These are phyloP conservation scores for Petroica traversi DNA, from an alignment of 2,113 vertebrate genomes.

Conservation along the genomic window DNA sequence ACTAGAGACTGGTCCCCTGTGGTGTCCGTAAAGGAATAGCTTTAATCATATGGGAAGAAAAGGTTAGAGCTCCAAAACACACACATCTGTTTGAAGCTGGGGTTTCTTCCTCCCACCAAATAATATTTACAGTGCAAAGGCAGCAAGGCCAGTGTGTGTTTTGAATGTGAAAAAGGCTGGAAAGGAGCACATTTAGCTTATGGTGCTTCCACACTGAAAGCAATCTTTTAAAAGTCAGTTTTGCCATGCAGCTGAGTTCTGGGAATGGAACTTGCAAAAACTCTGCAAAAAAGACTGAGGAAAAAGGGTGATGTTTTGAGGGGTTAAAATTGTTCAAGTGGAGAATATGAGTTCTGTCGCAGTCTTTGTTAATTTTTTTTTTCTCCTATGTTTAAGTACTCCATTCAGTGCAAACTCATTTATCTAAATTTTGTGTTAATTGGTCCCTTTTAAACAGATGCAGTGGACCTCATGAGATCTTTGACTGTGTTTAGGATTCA, in stretches of 20 bases:
- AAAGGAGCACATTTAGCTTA: conserved; percentile 65
- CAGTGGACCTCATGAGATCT: background rate
- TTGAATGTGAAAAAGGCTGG: conserved; percentile 79
- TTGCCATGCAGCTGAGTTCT: background rate
- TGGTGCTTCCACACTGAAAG: conserved; percentile 46
- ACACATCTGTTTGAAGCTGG: conserved; percentile 85
- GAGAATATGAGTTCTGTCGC: background rate
- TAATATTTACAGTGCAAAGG: conserved; percentile 83
- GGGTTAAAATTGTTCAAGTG: conserved; percentile 24
- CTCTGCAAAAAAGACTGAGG: background rate
- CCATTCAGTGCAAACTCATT: background rate
- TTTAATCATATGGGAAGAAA: conserved; percentile 88
- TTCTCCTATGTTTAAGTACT: background rate
- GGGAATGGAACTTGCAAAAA: conserved; percentile 45
- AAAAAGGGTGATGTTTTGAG: background rate
- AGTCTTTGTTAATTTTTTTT: background rate
- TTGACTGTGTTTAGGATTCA: background rate
- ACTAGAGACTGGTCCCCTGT: conserved; percentile 85
- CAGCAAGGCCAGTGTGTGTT: conserved; percentile 81
- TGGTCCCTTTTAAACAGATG: background rate
- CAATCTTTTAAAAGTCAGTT: conserved; percentile 26
- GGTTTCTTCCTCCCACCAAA: conserved; percentile 75
- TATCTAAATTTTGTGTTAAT: background rate
- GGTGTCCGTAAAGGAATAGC: conserved; percentile 85
- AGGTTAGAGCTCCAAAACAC: conserved; percentile 87